phyloP scores from a whole-genome alignment of 2,113 vertebrate species.

The Cepphus grylle region DNA sequence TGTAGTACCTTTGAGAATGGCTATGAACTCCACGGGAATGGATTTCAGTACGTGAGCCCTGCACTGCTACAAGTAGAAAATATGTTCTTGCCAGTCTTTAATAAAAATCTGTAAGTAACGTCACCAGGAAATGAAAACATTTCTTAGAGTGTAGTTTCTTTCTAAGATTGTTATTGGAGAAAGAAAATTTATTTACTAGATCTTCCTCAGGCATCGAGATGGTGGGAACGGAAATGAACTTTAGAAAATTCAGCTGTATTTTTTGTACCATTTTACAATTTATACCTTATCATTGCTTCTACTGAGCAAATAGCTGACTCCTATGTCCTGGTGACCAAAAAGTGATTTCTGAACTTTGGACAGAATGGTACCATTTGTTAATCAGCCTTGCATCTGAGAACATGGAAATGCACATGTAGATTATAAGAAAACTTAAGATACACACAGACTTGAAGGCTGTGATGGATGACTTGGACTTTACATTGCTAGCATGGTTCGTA shows the following conservation, averaged over 20 bases:
- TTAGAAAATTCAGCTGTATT: not conserved
- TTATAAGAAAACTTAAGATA: not conserved
- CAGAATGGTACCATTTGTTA: not conserved
- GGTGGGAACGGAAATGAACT: not conserved
- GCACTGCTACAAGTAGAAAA: not conserved
- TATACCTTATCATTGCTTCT: not conserved
- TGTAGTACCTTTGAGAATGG: not conserved
- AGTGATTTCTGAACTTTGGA: not conserved
- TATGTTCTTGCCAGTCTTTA: not conserved
- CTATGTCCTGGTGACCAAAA: not conserved
- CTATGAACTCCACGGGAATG: not conserved
- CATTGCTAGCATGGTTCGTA: not conserved
- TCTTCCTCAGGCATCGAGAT: not conserved
- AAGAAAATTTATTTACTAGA: not conserved
- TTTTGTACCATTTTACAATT: not conserved
- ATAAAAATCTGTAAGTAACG: not conserved
- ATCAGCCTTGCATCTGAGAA: not conserved
- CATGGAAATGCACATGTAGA: not conserved
- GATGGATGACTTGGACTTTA: not conserved
- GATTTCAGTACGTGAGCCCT: not conserved
- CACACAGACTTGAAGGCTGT: not conserved
- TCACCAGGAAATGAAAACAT: not conserved
- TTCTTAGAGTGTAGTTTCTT: not conserved
- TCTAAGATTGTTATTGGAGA: not conserved
- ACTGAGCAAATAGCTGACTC: not conserved